Evolutionary conservation across 1,140 invertebrate species (phyloP).

Genomic region (Drosophila hydei): DNA sequence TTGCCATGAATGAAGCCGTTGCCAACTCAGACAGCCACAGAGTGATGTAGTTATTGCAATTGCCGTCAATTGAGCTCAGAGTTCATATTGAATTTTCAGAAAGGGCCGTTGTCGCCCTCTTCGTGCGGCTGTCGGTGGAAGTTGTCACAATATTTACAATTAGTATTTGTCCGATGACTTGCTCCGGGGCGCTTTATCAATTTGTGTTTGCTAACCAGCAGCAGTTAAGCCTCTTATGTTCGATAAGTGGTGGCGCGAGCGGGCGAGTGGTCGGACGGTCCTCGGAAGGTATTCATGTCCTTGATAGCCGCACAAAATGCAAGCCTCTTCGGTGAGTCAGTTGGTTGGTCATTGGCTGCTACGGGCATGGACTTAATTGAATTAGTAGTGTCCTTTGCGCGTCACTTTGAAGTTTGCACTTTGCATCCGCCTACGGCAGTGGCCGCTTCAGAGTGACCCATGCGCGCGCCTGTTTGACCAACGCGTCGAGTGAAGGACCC

Average conservation of each 20-base stretch:
- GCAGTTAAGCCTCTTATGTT: conserved; percentile 42
- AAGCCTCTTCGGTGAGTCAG: conserved; percentile 20
- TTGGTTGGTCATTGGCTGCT: conserved; percentile 14
- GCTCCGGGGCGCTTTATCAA: conserved; percentile 29
- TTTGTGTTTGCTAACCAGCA: conserved; percentile 35
- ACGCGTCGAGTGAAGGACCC: conserved; percentile 26
- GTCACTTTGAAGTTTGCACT: conserved; percentile 78
- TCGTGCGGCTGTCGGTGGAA: background rate
- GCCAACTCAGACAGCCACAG: no score
- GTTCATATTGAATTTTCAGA: conserved; percentile 26
- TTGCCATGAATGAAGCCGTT: background rate
- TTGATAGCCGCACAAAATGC: conserved; percentile 15
- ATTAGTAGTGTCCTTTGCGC: conserved; percentile 70
- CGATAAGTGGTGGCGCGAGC: no score
- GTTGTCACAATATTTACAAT: conserved; percentile 42
- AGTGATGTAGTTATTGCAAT: background rate
- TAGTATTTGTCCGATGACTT: conserved; percentile 41
- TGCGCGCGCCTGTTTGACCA: conserved; percentile 49
- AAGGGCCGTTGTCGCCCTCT: conserved; percentile 4
- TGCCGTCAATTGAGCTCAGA: conserved; percentile 10
- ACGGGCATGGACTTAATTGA: conserved; percentile 71
- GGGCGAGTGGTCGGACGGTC: background rate
- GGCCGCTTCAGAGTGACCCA: conserved; percentile 7
- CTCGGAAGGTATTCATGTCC: conserved; percentile 3
- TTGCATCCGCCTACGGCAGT: conserved; percentile 45